These are phyloP conservation scores for Tanytarsus gracilentus DNA, from an alignment of 2,888 invertebrate species.

Conservation along the genomic window DNA sequence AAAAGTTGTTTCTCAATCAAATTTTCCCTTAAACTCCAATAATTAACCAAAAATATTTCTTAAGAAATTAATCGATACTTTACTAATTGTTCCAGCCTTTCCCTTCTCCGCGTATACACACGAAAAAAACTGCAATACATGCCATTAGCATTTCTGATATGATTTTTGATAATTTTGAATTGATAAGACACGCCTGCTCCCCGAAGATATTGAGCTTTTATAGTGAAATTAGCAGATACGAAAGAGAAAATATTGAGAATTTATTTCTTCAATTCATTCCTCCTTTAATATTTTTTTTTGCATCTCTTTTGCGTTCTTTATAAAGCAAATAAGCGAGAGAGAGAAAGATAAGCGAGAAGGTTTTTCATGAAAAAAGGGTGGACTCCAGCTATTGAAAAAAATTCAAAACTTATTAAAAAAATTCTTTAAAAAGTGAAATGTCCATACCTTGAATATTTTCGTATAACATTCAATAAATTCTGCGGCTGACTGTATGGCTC, in stretches of 20 bases:
- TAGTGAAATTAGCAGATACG: neutral
- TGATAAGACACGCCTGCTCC: slow-evolving; percentile 28
- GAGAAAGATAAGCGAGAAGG: neutral
- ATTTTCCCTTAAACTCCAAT: no score
- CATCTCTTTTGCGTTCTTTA: neutral
- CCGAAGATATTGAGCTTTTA: neutral
- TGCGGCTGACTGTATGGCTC: neutral
- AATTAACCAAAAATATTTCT: no score
- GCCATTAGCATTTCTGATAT: neutral
- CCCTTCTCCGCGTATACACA: no score
- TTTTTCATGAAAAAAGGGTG: no score
- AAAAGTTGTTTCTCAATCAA: no score
- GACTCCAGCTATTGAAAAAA: no score
- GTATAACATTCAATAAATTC: slow-evolving; percentile 11
- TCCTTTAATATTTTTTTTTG: neutral
- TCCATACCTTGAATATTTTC: no score
- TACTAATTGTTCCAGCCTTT: no score
- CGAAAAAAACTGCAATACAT: neutral
- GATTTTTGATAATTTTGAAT: slow-evolving; percentile 17
- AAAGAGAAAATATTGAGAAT: neutral
- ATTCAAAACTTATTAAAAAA: neutral
- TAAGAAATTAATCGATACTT: no score
- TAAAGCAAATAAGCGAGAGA: neutral
- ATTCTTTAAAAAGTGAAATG: neutral
- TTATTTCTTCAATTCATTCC: neutral